Percentiles rank a stretch among this genome's conserved stretches.
These are phyloP conservation scores for Drosophila macrothrix DNA, from an alignment of 2,888 invertebrate species.

Conservation along the genomic window DNA sequence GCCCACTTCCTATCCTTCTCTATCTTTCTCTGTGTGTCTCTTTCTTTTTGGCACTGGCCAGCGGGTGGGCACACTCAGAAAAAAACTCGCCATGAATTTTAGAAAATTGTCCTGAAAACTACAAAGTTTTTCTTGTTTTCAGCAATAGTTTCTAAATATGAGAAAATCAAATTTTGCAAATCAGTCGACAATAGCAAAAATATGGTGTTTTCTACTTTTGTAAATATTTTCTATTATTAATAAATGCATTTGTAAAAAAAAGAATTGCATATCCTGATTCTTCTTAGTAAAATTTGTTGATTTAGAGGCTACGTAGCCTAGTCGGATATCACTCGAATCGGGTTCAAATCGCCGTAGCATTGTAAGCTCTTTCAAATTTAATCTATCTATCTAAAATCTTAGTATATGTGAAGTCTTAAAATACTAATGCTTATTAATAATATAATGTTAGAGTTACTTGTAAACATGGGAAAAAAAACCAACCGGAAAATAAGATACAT, in stretches of 20 bases:
- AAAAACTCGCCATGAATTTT: background rate
- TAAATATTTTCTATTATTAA: background rate
- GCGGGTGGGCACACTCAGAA: constrained; percentile 1
- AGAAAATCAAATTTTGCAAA: background rate
- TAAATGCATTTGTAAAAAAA: background rate
- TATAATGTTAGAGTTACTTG: no score
- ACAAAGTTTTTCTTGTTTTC: background rate
- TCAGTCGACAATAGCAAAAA: background rate
- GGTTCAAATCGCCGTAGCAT: no score
- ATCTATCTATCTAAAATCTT: no score
- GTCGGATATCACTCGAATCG: background rate
- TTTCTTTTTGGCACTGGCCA: constrained; percentile 37
- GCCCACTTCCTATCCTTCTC: background rate
- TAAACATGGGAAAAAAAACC: background rate
- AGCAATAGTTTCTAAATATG: background rate
- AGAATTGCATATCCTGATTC: background rate
- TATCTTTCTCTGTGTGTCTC: background rate
- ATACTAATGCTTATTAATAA: background rate
- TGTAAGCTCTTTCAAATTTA: no score
- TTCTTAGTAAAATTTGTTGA: background rate
- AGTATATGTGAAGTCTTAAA: background rate
- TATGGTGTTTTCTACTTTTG: background rate
- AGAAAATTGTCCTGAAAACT: background rate
- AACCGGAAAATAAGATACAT: background rate
- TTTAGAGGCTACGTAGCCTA: background rate